A percentile compares a stretch with the other conserved stretches of the same genome.
These are phyloP conservation scores for Azemiops feae DNA, from an alignment of 2,113 vertebrate genomes.

Conservation along the genomic window DNA sequence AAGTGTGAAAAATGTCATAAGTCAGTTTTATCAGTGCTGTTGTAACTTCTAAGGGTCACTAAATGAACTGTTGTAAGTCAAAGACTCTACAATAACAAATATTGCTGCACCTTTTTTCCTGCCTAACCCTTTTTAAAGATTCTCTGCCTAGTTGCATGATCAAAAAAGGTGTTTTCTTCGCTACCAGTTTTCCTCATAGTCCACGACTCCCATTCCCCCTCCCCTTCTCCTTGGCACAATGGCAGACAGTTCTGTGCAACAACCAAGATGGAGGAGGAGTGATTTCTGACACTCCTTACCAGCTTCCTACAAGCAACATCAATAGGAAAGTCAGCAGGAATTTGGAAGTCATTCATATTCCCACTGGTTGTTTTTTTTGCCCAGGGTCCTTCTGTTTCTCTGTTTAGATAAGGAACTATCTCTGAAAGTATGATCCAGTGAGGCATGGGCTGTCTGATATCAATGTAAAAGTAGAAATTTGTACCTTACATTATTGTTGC, in stretches of 20 bases:
- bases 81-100: no score
- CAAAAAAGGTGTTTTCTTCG: no score
- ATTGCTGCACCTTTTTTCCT: no score
- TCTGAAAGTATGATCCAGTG: not conserved
- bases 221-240: no score
- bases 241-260: no score
- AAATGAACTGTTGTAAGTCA: not conserved
- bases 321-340: not conserved
- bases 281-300: no score
- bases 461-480: not conserved
- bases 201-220: no score
- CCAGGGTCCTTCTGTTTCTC: not conserved
- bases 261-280: no score
- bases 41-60: not conserved
- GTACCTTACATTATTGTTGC: not conserved
- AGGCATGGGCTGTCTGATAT: not conserved
- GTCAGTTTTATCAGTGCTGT: not conserved
- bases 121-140: no score
- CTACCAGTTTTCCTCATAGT: no score
- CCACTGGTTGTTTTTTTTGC: not conserved
- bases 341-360: not conserved
- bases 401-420: not conserved
- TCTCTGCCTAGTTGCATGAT: no score
- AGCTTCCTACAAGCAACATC: no score
- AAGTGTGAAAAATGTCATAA: not conserved